These are phyloP conservation scores for Lates calcarifer DNA, from an alignment of 2,113 vertebrate species.

Conservation along the genomic window DNA sequence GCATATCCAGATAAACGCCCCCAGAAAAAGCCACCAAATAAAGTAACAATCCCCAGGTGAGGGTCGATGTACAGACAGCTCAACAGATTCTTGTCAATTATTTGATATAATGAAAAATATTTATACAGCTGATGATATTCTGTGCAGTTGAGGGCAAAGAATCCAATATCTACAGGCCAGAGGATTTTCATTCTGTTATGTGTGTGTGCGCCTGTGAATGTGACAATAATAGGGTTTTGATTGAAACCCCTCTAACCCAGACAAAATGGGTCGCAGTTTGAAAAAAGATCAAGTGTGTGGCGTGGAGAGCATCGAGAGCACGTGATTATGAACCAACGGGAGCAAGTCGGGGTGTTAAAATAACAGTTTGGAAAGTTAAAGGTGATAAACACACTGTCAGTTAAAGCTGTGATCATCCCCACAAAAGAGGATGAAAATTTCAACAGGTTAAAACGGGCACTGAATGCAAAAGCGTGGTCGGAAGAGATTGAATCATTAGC, in stretches of 20 bases:
- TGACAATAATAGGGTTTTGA: slow-evolving; percentile 64
- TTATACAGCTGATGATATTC: slow-evolving; percentile 52
- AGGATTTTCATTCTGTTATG: slow-evolving; percentile 48
- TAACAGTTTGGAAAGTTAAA: slow-evolving; percentile 23
- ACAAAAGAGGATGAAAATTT: not conserved
- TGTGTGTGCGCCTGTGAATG: slow-evolving; percentile 23
- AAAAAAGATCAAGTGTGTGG: slow-evolving; percentile 20
- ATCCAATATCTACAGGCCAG: slow-evolving; percentile 59
- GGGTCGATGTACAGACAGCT: slow-evolving; percentile 32
- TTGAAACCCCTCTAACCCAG: slow-evolving; percentile 67
- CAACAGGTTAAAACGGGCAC: not conserved
- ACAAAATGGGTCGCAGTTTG: slow-evolving; percentile 42
- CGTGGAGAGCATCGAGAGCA: not conserved
- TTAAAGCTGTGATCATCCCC: not conserved
- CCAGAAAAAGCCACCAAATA: slow-evolving; percentile 26
- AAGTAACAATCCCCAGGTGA: slow-evolving; percentile 53
- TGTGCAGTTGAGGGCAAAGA: slow-evolving; percentile 43
- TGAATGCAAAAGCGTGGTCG: not conserved
- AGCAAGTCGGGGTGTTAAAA: slow-evolving; percentile 10
- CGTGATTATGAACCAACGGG: not conserved
- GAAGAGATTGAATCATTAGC: slow-evolving; percentile 9
- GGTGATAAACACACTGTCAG: not conserved
- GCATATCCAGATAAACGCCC: not conserved
- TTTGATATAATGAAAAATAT: slow-evolving; percentile 77
- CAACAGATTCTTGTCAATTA: slow-evolving; percentile 70